Base-by-base conservation (phyloP, 2,113 vertebrate species). In the Xenopus tropicalis region DNA sequence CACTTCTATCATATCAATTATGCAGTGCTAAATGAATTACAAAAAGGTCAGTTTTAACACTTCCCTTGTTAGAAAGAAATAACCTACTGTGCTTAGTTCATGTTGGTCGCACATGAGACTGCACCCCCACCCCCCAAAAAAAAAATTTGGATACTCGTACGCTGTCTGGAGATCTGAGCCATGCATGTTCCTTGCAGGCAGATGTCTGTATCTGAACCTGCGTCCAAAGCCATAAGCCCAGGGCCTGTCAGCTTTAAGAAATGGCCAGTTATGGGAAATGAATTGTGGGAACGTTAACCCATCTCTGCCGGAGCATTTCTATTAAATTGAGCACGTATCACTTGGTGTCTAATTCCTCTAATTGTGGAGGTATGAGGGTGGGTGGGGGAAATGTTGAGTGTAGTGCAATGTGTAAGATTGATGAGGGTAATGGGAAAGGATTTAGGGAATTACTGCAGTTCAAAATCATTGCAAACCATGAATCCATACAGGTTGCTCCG, bases 181-280 rank as follows among this genome's bases (percentile, higher is more conserved):
- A 69, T 74, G 71, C 42, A 21, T 71, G 58, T 51, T 61, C 42
- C 44, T 25, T 24, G 44, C 58, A 19, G 73, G 24, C 56, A 66
- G 62, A 52, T 64, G 48, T 56, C 58, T 62, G 48, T 52, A 52
- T 54, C 43, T 19, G 17, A 66, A 44, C 62, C 66, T 56, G 73
- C 58, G 12, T 69, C 66, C 59, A 69, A 76, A 76, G 73, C 73
- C 73, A 76, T 76, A 76, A 56, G n/a, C 20, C 66, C 66, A 61
- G 57, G 66, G 52, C 54, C 62, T 65, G 24, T 13, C 73, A 54
- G 20, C 66, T 43, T 46, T 43, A 76, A 51, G 29, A 63, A 69
- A 62, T 24, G 61, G 72, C 72, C 42, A 52, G 57, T 22, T 61
- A 37, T 70, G 42, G 37, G 22, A 59, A 43, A 70, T 44, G 14